A percentile compares a stretch with the other conserved stretches of the same genome.
phyloP scores from a whole-genome alignment of 2,797 vertebrate species.

The Falco novaeseelandiae region DNA sequence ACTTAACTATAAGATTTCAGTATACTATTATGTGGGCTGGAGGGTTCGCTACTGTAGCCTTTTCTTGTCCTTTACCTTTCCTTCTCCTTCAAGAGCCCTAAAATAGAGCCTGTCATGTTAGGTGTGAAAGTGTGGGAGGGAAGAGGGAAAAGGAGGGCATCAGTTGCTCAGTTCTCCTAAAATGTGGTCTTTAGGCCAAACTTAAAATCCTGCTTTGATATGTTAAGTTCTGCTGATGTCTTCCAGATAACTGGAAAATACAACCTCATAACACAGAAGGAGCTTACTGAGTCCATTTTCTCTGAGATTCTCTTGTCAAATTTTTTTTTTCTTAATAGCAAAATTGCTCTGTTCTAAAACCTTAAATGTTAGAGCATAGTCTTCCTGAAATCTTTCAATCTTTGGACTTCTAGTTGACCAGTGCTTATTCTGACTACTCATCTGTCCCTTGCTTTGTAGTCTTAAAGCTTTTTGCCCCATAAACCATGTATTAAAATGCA shows the following conservation, averaged over 20 bases:
- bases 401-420: background rate
- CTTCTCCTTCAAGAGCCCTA: background rate
- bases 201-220: background rate
- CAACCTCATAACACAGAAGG: background rate
- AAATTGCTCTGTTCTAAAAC: background rate
- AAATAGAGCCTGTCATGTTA: background rate
- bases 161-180: background rate
- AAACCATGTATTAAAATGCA: background rate
- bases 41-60: background rate
- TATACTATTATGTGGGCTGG: background rate
- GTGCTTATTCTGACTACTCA: background rate
- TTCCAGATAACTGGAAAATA: background rate
- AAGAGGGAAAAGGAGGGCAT: background rate
- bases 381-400: background rate
- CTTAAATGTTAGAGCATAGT: background rate
- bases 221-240: background rate
- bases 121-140: background rate
- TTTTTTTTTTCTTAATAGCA: background rate
- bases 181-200: background rate
- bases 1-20: background rate
- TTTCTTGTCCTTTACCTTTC: background rate
- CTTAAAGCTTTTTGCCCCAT: background rate
- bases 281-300: background rate
- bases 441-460: background rate
- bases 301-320: background rate